phyloP scores from a whole-genome alignment of 2,113 vertebrate species.

The Entomyzon cyanotis region DNA sequence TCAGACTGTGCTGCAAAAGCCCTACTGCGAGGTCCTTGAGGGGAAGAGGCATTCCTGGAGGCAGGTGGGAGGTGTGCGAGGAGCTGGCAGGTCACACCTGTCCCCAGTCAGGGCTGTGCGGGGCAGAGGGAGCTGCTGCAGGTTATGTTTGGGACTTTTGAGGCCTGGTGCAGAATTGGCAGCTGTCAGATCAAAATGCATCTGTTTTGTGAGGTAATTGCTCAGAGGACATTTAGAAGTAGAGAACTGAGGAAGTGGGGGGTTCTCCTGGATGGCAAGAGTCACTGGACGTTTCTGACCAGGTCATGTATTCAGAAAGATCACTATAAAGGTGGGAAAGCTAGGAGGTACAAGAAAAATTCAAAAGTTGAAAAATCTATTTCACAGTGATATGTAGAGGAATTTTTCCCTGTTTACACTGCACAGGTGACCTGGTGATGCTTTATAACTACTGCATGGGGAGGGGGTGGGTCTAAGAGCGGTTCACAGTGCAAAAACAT shows the following conservation, averaged over 20 bases:
- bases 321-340: neutral
- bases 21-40: accelerated
- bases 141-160: neutral
- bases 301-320: neutral
- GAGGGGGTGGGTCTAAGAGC: neutral
- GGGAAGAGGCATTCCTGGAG: neutral
- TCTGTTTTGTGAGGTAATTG: neutral
- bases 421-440: neutral
- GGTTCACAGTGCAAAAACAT: neutral
- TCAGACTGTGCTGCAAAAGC: neutral
- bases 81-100: neutral
- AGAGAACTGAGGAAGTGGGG: neutral
- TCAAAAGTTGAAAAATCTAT: neutral
- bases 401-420: neutral
- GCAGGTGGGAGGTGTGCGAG: neutral
- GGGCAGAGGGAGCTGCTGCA: neutral
- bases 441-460: neutral
- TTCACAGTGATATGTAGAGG: neutral
- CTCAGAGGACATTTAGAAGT: neutral
- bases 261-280: neutral
- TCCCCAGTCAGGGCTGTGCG: neutral
- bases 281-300: neutral
- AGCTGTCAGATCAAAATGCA: neutral
- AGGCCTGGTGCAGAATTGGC: accelerated
- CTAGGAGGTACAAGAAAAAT: neutral